Base-by-base conservation (phyloP, 92 coral and sea anemone genomes). In the Phenganax marumi region DNA sequence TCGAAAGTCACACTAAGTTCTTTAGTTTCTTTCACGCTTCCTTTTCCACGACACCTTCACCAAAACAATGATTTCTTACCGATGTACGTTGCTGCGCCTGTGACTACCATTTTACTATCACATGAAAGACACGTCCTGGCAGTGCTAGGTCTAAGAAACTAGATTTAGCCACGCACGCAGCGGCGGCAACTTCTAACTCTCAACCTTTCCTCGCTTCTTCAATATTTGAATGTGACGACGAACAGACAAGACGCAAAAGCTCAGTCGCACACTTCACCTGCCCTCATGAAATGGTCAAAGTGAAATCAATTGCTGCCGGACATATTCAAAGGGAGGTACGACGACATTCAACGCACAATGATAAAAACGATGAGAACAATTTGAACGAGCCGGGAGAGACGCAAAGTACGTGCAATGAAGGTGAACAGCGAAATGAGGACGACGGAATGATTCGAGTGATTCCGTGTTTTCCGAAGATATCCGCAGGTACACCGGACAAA, bases 291-390 rank as follows among this genome's bases (percentile, higher is more conserved):
- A 84, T 85, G 86, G 90, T 95, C 85, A 88, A 97, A 80, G 88
- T 95, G 71, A 95, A 95, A 90, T 95, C 98, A 58, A 84, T 95
- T 57, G 98, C 98, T 47, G 93, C 90, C 82, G 92, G 91, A 64
- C 97, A 92, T 52, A 90, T 95, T 10, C 26, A 70, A 74, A 91
- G 78, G 55, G 98, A 95, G 75, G 86, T 90, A 82, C 90, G 90
- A 46, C 95, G 93, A 52, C 91, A 84, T 49, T 81, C 96, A 25
- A 91, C 87, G 71, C 75, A 84, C 12, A 33, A 64, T 84, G 13
- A 54, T 19, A 79, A 84, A 68, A 24, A 13, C 70, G 55, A 77
- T 58, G 54, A 46, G 19, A 49, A 26, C 46, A 50, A 39, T 16
- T 53, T 10, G 24, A 61, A 58, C 13, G 70, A 77, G 43, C 43